Evolutionary conservation across 1,140 invertebrate species (phyloP).

Genomic region (Drosophila arawakana): DNA sequence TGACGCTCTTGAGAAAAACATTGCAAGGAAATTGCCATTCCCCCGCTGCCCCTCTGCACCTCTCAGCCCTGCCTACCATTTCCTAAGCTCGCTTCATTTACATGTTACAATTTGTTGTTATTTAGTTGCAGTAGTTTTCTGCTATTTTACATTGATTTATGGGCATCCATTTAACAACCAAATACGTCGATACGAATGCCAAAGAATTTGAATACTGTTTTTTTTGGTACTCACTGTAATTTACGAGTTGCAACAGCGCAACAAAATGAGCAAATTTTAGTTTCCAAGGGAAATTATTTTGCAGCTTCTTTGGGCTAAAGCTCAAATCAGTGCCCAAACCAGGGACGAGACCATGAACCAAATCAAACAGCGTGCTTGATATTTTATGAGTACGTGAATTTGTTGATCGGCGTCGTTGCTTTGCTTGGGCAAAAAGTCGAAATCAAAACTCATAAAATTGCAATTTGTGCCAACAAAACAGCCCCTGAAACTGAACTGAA

Average conservation of each 20-base stretch:
- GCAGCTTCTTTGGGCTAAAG: conserved; percentile 16
- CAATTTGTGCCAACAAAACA: conserved; percentile 66
- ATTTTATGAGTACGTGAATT: conserved; percentile 11
- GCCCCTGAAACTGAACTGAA: neutral
- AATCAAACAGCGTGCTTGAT: conserved; percentile 14
- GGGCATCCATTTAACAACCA: conserved; percentile 53
- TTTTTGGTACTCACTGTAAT: conserved; percentile 38
- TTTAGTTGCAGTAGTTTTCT: conserved; percentile 10
- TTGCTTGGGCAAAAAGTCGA: conserved; percentile 52
- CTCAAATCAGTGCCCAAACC: neutral
- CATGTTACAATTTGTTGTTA: conserved; percentile 24
- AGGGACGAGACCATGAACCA: conserved; percentile 13
- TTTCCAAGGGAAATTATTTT: conserved; percentile 63
- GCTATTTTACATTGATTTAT: conserved; percentile 51
- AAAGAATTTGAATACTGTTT: conserved; percentile 34
- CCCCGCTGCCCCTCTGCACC: neutral
- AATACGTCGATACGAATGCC: conserved; percentile 61
- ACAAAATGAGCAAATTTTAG: conserved; percentile 59
- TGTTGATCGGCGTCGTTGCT: neutral
- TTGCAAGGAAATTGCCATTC: conserved; percentile 10
- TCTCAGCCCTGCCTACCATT: neutral
- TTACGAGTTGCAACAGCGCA: conserved; percentile 37
- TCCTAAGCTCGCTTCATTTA: conserved; percentile 27
- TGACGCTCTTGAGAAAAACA: conserved; percentile 28
- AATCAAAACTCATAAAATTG: conserved; percentile 82